Conservation (phyloP, 2,888 invertebrate genomes). For the Eubasilissa splendida region DNA sequence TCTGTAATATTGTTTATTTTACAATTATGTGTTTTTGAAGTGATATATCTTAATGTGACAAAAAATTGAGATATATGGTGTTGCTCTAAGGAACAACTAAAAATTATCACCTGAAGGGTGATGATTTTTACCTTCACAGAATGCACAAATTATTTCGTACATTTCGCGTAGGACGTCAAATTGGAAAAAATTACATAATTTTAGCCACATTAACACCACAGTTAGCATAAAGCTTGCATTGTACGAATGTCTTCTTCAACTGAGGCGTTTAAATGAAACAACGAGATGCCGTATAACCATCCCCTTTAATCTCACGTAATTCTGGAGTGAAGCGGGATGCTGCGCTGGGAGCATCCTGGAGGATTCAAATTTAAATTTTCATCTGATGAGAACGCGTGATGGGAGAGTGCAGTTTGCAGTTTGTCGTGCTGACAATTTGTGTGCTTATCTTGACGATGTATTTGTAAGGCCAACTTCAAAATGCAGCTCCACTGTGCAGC, state of each 20-base stretch:
- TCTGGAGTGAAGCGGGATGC: neutral
- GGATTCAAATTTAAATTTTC: neutral
- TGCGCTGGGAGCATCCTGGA: neutral
- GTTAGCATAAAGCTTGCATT: neutral
- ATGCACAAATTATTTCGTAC: constrained; percentile 18
- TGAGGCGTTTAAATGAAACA: no score
- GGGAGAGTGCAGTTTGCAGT: neutral
- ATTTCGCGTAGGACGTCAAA: constrained; percentile 20
- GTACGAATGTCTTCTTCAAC: constrained; percentile 2
- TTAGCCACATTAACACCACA: neutral
- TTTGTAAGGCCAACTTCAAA: constrained; percentile 22
- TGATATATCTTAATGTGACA: no score
- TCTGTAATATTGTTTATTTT: no score
- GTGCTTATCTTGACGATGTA: constrained; percentile 23
- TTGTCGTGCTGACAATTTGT: constrained; percentile 18
- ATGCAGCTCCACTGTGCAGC: neutral
- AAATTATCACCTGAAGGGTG: no score
- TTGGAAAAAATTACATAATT: constrained; percentile 19
- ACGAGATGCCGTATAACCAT: no score
- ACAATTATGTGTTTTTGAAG: no score
- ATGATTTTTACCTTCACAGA: neutral
- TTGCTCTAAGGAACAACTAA: no score
- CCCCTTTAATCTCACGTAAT: neutral
- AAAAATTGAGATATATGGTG: no score
- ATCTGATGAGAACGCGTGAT: neutral